Conservation (phyloP, 1,140 invertebrate species). For the Araneus ventricosus region DNA sequence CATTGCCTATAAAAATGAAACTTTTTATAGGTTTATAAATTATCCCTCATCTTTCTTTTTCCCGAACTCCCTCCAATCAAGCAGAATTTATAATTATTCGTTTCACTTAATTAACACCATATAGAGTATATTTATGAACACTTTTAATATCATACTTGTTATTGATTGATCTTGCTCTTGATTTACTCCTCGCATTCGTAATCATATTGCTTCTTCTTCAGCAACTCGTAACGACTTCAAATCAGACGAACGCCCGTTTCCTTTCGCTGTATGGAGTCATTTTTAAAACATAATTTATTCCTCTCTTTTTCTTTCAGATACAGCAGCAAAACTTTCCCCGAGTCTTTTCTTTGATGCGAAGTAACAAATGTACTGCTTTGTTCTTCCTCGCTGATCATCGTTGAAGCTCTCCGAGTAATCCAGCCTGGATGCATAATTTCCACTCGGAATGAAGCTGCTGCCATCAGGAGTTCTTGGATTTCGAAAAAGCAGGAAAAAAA, state of each 20-base stretch:
- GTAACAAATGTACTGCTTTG: constrained; percentile 17
- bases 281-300: constrained; percentile 34
- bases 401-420: not conserved
- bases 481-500: not conserved
- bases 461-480: not conserved
- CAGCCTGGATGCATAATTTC: not conserved
- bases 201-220: constrained; percentile 9
- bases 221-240: constrained; percentile 6
- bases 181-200: not conserved
- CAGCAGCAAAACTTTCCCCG: not conserved
- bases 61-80: no score
- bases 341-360: constrained; percentile 12
- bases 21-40: no score
- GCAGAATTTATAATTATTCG: no score
- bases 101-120: no score
- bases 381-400: not conserved
- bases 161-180: no score
- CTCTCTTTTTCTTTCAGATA: not conserved
- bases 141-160: no score
- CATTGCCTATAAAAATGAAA: no score
- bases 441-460: not conserved
- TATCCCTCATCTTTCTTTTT: no score
- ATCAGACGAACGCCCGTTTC: not conserved
- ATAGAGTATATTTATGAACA: no score
- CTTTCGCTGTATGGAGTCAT: not conserved